Conservation (phyloP, 2,797 vertebrate species). For the Rhabdomys pumilio region DNA sequence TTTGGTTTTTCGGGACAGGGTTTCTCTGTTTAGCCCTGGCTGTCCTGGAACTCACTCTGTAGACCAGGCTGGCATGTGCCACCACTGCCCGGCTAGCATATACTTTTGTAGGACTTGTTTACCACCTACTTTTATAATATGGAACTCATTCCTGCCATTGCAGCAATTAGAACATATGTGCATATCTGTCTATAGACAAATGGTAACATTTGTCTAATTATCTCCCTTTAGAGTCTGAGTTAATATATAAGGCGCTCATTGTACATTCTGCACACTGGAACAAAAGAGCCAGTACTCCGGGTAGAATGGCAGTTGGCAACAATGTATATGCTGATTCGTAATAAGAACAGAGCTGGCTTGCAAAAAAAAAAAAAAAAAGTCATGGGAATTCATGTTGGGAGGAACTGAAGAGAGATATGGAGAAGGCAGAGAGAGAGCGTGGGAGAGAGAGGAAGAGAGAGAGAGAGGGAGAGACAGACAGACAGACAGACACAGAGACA, state of each 20-base stretch:
- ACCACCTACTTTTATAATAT: conserved; percentile 5
- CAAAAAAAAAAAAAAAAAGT: conserved; percentile 30
- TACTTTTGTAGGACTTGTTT: too few species aligned
- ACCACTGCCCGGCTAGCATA: too few species aligned
- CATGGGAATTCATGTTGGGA: conserved; percentile 32
- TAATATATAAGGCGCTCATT: conserved; percentile 44
- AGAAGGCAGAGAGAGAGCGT: background rate
- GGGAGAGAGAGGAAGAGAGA: background rate
- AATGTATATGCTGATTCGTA: background rate
- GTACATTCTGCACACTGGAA: background rate
- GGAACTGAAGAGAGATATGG: background rate
- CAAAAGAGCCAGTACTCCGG: conserved; percentile 45
- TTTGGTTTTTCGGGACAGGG: too few species aligned
- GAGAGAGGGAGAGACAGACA: background rate
- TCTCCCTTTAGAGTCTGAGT: conserved; percentile 46
- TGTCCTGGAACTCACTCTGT: too few species aligned
- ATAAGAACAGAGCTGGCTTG: conserved; percentile 18
- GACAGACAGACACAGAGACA: too few species aligned
- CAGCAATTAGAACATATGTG: background rate
- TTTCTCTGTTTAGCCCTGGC: too few species aligned
- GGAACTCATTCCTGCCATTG: conserved; percentile 20
- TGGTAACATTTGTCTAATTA: conserved; percentile 42
- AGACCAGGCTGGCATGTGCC: too few species aligned
- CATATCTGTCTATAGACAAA: background rate
- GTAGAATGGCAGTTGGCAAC: conserved; percentile 13